Evolutionary conservation across 2,888 invertebrate species (phyloP).

Genomic region (Abrostola triplasia): DNA sequence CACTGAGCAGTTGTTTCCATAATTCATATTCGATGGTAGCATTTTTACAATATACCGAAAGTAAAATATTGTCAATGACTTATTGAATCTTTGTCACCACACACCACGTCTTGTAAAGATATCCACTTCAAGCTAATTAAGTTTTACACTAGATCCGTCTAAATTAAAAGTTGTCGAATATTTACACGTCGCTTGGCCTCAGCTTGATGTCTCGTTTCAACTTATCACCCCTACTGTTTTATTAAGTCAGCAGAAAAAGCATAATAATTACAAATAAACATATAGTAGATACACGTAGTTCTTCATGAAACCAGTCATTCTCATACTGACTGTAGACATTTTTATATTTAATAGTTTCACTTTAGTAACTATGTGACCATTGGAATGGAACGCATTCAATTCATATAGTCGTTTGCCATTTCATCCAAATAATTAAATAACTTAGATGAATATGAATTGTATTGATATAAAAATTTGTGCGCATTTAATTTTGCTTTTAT

Average conservation of each 20-base stretch:
- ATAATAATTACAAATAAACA: neutral
- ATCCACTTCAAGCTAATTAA: slow-evolving; percentile 80
- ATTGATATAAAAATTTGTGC: slow-evolving; percentile 55
- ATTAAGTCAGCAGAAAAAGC: neutral
- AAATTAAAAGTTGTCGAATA: slow-evolving; percentile 77
- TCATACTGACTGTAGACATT: neutral
- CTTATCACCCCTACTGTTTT: neutral
- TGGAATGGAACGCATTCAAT: neutral
- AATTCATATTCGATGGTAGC: neutral
- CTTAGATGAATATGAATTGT: slow-evolving; percentile 5
- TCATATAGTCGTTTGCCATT: neutral
- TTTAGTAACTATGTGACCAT: neutral
- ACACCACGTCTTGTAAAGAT: slow-evolving; percentile 74
- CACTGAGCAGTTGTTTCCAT: neutral
- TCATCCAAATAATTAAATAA: slow-evolving; percentile 8
- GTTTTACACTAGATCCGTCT: slow-evolving; percentile 79
- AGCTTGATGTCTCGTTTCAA: slow-evolving; percentile 58
- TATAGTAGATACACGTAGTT: neutral
- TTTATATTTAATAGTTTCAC: neutral
- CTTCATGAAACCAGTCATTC: neutral
- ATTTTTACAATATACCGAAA: neutral
- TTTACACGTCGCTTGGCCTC: slow-evolving; percentile 69
- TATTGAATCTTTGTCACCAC: slow-evolving; percentile 41
- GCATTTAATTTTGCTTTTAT: slow-evolving; percentile 48
- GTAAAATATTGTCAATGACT: neutral